Evolutionary conservation across 2,113 vertebrate genomes (phyloP).

Genomic region (Sphaerodactylus townsendi): DNA sequence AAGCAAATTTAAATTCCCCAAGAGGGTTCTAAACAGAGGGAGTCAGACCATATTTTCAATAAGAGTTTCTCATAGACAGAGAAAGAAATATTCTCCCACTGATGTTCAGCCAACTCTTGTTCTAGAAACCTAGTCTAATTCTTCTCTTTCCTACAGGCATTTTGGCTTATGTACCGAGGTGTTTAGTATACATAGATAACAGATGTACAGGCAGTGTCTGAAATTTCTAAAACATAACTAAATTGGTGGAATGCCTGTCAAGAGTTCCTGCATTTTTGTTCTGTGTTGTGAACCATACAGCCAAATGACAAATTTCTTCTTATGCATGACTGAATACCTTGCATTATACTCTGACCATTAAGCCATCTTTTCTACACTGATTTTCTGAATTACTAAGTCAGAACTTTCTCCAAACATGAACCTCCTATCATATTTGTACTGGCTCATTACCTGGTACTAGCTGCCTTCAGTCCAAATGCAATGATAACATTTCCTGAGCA

Average conservation of each 20-base stretch:
- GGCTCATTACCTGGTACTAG: neutral
- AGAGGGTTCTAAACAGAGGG: slow-evolving; percentile 6
- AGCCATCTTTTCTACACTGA: neutral
- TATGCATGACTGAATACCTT: neutral
- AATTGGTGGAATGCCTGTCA: slow-evolving; percentile 10
- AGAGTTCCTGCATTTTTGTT: neutral
- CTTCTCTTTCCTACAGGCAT: neutral
- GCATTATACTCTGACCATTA: neutral
- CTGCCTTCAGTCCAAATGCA: slow-evolving; percentile 3
- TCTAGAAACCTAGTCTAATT: neutral
- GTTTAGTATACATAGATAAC: fast-evolving
- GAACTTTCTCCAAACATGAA: slow-evolving; percentile 1
- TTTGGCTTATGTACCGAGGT: neutral
- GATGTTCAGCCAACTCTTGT: neutral
- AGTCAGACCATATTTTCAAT: neutral
- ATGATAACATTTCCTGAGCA: neutral
- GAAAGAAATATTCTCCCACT: neutral
- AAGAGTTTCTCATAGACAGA: neutral
- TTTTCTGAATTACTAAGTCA: fast-evolving
- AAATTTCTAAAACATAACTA: neutral
- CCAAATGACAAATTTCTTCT: neutral
- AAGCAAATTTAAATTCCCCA: slow-evolving; percentile 31
- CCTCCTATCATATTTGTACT: neutral
- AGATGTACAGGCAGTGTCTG: slow-evolving; percentile 12
- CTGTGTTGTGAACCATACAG: slow-evolving; percentile 15